Conservation (phyloP, 2,888 invertebrate species). For the Drosophila longiperda region DNA sequence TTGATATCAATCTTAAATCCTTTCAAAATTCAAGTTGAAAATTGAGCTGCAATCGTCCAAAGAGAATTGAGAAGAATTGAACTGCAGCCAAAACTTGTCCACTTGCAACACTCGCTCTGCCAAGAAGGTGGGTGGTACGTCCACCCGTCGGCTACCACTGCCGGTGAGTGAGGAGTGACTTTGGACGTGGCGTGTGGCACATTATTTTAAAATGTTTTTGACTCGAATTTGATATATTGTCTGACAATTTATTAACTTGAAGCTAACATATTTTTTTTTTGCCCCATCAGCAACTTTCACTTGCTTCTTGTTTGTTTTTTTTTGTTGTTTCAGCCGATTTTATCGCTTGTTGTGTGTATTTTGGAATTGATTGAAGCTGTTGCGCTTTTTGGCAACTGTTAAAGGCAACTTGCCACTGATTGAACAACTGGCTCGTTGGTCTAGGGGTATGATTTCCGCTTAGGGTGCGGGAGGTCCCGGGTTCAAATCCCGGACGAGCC, state of each 20-base stretch:
- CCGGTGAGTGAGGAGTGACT: not conserved
- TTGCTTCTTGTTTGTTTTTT: not conserved
- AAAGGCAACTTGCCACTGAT: not conserved
- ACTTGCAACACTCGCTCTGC: not conserved
- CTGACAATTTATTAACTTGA: slow-evolving; percentile 2
- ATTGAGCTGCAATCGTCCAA: slow-evolving; percentile 7
- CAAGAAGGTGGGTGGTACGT: not conserved
- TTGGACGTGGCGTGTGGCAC: not conserved
- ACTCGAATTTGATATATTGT: slow-evolving; percentile 2
- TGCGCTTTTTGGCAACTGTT: not conserved
- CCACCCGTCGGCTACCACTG: slow-evolving; percentile 15
- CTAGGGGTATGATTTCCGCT: slow-evolving; percentile 86
- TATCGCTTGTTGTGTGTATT: slow-evolving; percentile 16
- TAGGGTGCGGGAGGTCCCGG: slow-evolving; percentile 86
- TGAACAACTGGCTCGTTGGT: slow-evolving; percentile 83
- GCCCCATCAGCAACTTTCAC: slow-evolving; percentile 39
- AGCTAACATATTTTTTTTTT: not conserved
- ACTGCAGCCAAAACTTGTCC: not conserved
- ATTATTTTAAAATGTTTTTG: slow-evolving; percentile 7
- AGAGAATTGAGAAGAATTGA: not conserved
- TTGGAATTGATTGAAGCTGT: slow-evolving; percentile 2
- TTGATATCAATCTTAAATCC: slow-evolving; percentile 19
- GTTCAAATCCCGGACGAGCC: slow-evolving; percentile 86
- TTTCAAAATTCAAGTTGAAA: not conserved
- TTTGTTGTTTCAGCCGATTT: not conserved